Evolutionary conservation across 2,113 vertebrate genomes (phyloP), one percentile per base, ranked within the genome.

Genomic region (Larimichthys crocea): DNA sequence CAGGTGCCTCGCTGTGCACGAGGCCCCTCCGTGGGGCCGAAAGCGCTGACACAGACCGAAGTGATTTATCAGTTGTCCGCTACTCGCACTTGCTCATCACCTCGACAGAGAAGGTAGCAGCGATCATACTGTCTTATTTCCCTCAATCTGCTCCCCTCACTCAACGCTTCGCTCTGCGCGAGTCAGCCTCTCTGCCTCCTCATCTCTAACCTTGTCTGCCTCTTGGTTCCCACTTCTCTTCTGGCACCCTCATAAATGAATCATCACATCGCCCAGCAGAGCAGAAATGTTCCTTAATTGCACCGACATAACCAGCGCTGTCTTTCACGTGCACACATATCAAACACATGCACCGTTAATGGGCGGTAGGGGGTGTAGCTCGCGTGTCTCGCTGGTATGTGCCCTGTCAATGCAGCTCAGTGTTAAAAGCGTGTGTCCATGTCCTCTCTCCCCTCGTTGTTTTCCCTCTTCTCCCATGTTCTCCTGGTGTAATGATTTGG

Each of bases 231-330:
- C 65, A 79, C 76, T 42, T 29, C 71, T 80, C 56, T 74, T 70
- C 87, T 76, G 85, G 81, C 79, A 76, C 87, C 82, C 88, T 93
- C 86, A 92, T 93, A 92, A 93, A 94, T 93, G 88, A 95, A 90
- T 92, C 91, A 93, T 93, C 84, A 79, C 88, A 87, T 91, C 80
- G 85, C 83, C 89, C 91, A 91, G 84, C 88, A 82, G 90, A 92
- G 94, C 91, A 91, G 92, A 93, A 91, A 92, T 91, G 88, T 87
- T 89, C 88, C 87, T 86, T 93, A 93, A 94, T 94, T 93, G 89
- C 88, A 60, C 80, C 74, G 76, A 90, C 91, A 92, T 83, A 79
- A 79, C 86, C 74, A 59, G 78, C 59, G 60, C 69, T 86, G 86
- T 87, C 90, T 83, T 79, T 84, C 84, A 72, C 83, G 68, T 79